phyloP scores from a whole-genome alignment of 2,888 invertebrate species.

The Temnothorax rugatulus region DNA sequence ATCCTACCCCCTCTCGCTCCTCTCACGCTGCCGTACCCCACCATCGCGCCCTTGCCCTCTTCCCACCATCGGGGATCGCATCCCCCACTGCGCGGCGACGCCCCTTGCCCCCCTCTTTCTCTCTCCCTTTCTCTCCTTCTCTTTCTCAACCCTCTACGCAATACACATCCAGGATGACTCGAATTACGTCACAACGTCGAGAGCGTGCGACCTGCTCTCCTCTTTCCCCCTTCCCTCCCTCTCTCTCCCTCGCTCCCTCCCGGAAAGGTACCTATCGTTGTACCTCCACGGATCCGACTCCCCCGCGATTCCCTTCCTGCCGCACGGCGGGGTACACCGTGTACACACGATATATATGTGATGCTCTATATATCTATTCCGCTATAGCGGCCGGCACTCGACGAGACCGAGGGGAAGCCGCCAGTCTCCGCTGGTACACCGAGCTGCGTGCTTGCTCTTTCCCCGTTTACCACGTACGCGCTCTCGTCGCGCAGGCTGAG shows the following conservation, averaged over 20 bases:
- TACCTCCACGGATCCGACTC: conserved; percentile 42
- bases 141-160: conserved; percentile 55
- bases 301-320: conserved; percentile 48
- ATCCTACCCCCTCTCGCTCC: conserved; percentile 72
- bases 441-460: conserved; percentile 78
- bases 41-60: conserved; percentile 66
- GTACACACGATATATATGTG: conserved; percentile 67
- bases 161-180: conserved; percentile 69
- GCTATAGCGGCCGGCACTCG: conserved; percentile 74
- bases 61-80: conserved; percentile 6
- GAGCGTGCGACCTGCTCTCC: conserved; percentile 60
- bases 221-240: conserved; percentile 18
- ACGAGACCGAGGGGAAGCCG: conserved; percentile 71
- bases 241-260: background rate
- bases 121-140: conserved; percentile 4
- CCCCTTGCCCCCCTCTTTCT: conserved; percentile 22
- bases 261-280: conserved; percentile 51
- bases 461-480: conserved; percentile 61
- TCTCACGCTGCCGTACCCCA: conserved; percentile 57
- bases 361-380: conserved; percentile 68
- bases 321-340: conserved; percentile 59
- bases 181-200: conserved; percentile 74
- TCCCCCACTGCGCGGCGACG: conserved; percentile 34
- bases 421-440: conserved; percentile 83
- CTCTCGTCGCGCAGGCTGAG: conserved; percentile 35